phyloP scores from a whole-genome alignment of 2,797 vertebrate species.

The Platalea minor region DNA sequence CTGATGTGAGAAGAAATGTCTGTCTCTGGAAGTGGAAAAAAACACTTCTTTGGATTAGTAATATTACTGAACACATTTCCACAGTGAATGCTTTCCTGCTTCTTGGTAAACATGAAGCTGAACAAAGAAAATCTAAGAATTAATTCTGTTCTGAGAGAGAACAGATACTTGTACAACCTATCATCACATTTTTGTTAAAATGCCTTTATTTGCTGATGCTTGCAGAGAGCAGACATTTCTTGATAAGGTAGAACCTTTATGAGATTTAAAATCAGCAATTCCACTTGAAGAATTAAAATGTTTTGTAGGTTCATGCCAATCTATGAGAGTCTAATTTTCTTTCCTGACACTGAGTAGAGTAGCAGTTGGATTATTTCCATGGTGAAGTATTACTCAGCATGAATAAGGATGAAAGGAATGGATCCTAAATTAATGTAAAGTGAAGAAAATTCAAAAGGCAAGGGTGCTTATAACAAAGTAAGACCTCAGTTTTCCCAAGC shows the following conservation, averaged over 20 bases:
- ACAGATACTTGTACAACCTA: neutral
- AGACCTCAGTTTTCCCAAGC: neutral
- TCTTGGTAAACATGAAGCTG: neutral
- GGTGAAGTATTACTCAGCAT: neutral
- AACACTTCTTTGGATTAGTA: neutral
- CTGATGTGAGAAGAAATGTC: neutral
- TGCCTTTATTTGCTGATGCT: neutral
- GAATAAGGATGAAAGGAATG: neutral
- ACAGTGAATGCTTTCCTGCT: neutral
- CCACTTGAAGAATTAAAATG: neutral
- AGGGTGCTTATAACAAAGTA: neutral
- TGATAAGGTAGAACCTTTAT: neutral
- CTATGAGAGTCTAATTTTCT: neutral
- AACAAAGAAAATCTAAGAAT: neutral
- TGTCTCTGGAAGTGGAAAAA: neutral
- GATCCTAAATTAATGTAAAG: neutral
- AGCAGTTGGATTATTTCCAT: neutral
- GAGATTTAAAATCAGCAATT: neutral
- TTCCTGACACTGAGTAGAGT: neutral
- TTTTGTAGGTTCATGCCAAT: neutral
- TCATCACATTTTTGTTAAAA: neutral
- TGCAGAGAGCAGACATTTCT: neutral
- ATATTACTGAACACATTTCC: neutral
- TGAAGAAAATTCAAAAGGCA: neutral
- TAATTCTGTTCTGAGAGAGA: neutral